Evolutionary conservation across 1,140 invertebrate species (phyloP), one percentile per base, ranked within the genome.

Genomic region (Mactra quadrangularis): DNA sequence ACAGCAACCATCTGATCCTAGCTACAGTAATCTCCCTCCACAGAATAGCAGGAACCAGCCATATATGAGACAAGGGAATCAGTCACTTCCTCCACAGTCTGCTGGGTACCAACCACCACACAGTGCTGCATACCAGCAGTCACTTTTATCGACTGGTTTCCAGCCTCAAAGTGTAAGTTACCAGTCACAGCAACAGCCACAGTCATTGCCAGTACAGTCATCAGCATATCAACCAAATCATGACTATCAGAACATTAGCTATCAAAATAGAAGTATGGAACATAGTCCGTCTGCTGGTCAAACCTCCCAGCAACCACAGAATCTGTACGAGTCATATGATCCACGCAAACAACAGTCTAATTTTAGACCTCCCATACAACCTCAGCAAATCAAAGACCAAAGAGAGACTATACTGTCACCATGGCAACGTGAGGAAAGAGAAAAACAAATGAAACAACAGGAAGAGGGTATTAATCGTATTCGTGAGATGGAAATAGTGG

Each of bases 351-450:
- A 79, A n/a, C 75, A 75, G 41, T 15, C 55, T 27, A 68, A 55
- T 19, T 35, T 35, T 13, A 55, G 79, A 35, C 68, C 70, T 19
- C 27, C 25, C 17, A 74, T 82, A n/a, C 82, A 83, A 50, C 59
- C 45, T 45, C 76, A 82, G 41, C 68, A 60, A 62, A 87, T 82
- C 38, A 84, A 79, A 62, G 83, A 78, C 55, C 53, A 60, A 57
- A 68, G 35, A 53, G 83, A 84, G 52, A 72, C 71, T 52, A 50
- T 77, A 70, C 53, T 83, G 3, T 92, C 91, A 1, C 89, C 89
- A 11, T 93, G 92, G 92, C 90, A 92, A 55, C 83, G 90, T 25
- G 92, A 92, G n/a, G 89, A 89, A 68, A 87, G 86, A 71, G 91
- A 92, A 66, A 89, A 89, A 72, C 85, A 87, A 7, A 82, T 88